Conservation (phyloP, 2,888 invertebrate species). For the Furcula furcula region DNA sequence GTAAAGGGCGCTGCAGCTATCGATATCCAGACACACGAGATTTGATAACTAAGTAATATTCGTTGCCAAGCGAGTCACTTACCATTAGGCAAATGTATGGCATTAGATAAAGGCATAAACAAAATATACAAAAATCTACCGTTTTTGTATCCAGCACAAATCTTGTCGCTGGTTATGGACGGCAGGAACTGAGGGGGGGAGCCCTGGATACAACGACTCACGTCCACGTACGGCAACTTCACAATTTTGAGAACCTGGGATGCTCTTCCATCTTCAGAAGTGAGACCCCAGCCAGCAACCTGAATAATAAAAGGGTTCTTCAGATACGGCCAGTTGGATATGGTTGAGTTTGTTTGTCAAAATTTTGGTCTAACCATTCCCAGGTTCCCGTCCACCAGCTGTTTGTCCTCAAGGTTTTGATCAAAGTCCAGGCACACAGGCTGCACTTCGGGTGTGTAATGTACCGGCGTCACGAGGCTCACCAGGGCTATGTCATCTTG, state of each 20-base stretch:
- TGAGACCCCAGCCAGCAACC: conserved; percentile 51
- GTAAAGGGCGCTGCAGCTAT: too few relatives aligned
- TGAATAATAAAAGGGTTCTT: conserved; percentile 5
- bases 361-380: conserved; percentile 2
- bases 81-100: too few relatives aligned
- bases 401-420: conserved; percentile 10
- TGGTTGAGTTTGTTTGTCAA: too few relatives aligned
- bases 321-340: too few relatives aligned
- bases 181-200: conserved; percentile 28
- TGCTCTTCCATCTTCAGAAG: conserved; percentile 21
- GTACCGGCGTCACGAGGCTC: conserved; percentile 53
- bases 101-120: too few relatives aligned
- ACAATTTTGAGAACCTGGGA: conserved; percentile 35
- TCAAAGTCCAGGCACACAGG: conserved; percentile 75
- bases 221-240: conserved; percentile 36
- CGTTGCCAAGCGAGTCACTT: too few relatives aligned
- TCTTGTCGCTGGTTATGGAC: conserved; percentile 50
- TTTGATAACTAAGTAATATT: too few relatives aligned
- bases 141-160: conserved; percentile 50
- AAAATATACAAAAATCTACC: too few relatives aligned
- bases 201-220: conserved; percentile 26
- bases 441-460: conserved; percentile 55
- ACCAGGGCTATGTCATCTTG: conserved; percentile 81
- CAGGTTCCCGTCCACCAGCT: conserved; percentile 8
- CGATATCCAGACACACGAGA: too few relatives aligned